Base-by-base conservation (phyloP, 2,888 invertebrate genomes). In the Chrysina gloriosa region DNA sequence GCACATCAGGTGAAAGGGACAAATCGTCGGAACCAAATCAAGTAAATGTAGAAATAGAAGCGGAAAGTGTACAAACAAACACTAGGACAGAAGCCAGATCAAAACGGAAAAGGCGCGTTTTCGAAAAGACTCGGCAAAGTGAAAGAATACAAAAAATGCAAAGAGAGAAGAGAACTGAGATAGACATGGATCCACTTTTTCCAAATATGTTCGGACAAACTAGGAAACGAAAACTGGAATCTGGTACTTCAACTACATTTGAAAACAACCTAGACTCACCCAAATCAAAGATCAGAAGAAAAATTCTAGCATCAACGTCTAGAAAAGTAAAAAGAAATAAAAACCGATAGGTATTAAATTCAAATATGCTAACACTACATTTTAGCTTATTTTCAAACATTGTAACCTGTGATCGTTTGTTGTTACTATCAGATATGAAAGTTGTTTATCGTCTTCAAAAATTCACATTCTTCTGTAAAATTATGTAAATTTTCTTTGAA, bases 61-160 rank as follows among this genome's bases (percentile, higher is more conserved):
- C 3, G 45, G 58, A 69, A 66, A 75, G 75, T 7, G 63, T 72
- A 7, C 77, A 77, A 31, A 70, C 70, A 39, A 74, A 74, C 58
- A 74, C 72, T 23, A 73, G 70, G 31, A 72, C 72, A 29, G 42
- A 64, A 56, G n/a, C 42, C 11, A 68, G 65, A 72, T 16, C 63
- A 9, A 76, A 72, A 67, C 73, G 69, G 27, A 74, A 70, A 47
- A 74, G 69, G 36, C 79, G 78, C 69, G 71, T 75, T 29, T 79
- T 78, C 67, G 74, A 76, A 34, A 81, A 79, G 67, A 78, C 78
- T 2, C 75, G 83, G 63, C 79, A 80, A 68, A 83, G 83, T 70
- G 83, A 83, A 64, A 72, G 83, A 64, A 82, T 83, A 69, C 73
- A 80, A 34, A 72, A 83, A 64, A 81, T 82, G 67, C 74, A 80